A percentile compares a stretch with the other conserved stretches of the same genome.
Evolutionary conservation across 2,797 vertebrate species (phyloP).

Genomic region (Chiloscyllium punctatum): DNA sequence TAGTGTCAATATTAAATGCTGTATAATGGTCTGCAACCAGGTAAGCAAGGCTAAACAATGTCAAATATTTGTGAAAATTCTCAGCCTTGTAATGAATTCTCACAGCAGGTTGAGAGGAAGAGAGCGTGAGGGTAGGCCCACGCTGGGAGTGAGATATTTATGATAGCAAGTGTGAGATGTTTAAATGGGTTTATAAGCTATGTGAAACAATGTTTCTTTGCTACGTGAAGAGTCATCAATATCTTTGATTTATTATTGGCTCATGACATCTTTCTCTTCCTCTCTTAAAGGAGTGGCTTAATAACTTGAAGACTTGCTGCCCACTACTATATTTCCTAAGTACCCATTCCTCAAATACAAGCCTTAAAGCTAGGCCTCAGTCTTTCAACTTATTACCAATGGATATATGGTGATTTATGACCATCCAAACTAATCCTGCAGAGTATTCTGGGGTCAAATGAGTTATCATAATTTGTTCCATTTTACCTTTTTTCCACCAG

Average conservation of each 20-base stretch:
- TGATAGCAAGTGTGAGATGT: conserved; percentile 6
- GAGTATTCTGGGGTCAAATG: not conserved
- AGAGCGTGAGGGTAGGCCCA: not conserved
- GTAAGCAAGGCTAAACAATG: not conserved
- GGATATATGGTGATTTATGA: not conserved
- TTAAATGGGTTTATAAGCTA: not conserved
- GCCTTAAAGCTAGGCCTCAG: not conserved
- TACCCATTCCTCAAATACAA: not conserved
- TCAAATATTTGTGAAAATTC: not conserved
- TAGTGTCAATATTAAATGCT: not conserved
- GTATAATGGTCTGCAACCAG: too few relatives aligned
- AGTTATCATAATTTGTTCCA: not conserved
- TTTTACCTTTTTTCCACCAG: not conserved
- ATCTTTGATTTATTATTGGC: not conserved
- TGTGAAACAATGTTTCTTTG: conserved; percentile 8
- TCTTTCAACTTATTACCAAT: not conserved
- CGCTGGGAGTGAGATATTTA: not conserved
- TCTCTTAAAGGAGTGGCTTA: not conserved
- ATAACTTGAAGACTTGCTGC: not conserved
- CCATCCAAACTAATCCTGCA: not conserved
- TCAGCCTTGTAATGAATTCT: not conserved
- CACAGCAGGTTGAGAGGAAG: not conserved
- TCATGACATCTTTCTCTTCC: not conserved
- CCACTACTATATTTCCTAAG: not conserved
- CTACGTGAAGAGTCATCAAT: not conserved